These are phyloP conservation scores for Sardina pilchardus DNA, from an alignment of 2,113 vertebrate species.

Conservation along the genomic window DNA sequence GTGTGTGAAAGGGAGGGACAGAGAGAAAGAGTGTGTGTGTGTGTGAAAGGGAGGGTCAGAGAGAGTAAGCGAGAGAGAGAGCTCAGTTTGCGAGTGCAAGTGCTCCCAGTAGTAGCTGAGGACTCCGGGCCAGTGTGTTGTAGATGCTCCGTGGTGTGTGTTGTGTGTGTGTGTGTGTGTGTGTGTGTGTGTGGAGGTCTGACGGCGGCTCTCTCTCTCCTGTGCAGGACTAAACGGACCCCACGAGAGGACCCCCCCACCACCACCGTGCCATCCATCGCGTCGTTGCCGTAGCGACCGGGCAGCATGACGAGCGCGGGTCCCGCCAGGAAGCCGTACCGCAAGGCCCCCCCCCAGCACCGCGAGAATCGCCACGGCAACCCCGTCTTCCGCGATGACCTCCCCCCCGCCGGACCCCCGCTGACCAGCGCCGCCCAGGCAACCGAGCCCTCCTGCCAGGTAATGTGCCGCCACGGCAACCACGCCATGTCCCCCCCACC, in stretches of 20 bases:
- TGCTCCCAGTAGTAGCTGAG: background rate
- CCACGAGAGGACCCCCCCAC: background rate
- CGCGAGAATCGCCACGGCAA: slow-evolving; percentile 82
- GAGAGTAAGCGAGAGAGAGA: background rate
- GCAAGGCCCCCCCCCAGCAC: slow-evolving; percentile 95
- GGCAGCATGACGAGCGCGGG: slow-evolving; percentile 84
- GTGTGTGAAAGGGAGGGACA: background rate
- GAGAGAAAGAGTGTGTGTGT: background rate
- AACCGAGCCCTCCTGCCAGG: slow-evolving; percentile 78
- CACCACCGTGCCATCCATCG: background rate
- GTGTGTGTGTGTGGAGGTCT: background rate
- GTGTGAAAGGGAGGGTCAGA: too few species aligned
- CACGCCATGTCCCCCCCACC: slow-evolving; percentile 45
- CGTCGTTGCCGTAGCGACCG: too few species aligned
- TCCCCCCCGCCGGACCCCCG: slow-evolving; percentile 47
- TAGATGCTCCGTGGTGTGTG: slow-evolving; percentile 9
- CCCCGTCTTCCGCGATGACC: slow-evolving; percentile 71
- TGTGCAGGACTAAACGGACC: slow-evolving; percentile 48
- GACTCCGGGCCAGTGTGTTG: slow-evolving; percentile 19
- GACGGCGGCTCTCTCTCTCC: slow-evolving; percentile 33
- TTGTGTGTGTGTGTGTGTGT: slow-evolving; percentile 1
- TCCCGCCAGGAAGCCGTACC: slow-evolving; percentile 90
- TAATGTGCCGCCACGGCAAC: slow-evolving; percentile 61
- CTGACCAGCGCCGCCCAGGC: slow-evolving; percentile 58
- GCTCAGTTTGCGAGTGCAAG: background rate